A percentile compares a stretch with the other conserved stretches of the same genome.
These are phyloP conservation scores for Urocyon cinereoargenteus DNA, from an alignment of 2,797 vertebrate species.

Conservation along the genomic window DNA sequence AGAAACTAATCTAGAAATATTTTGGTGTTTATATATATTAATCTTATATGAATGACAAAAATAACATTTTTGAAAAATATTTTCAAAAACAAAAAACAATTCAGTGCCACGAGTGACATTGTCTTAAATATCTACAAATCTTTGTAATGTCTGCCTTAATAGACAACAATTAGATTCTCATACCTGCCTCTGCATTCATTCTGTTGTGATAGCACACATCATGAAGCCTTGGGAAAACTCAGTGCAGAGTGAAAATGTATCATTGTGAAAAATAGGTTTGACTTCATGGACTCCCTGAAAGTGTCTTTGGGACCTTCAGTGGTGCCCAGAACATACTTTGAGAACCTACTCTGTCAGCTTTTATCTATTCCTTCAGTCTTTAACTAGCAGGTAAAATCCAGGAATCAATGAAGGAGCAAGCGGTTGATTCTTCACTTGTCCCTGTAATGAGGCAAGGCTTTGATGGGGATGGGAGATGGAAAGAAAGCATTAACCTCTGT, in stretches of 20 bases:
- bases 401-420: not conserved
- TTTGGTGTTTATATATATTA: not conserved
- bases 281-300: not conserved
- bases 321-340: not conserved
- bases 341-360: constrained; percentile 27
- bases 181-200: constrained; percentile 19
- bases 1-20: not conserved
- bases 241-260: not conserved
- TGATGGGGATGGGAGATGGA: not conserved
- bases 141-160: not conserved
- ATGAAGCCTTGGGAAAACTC: constrained; percentile 3
- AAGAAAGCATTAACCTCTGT: not conserved
- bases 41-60: constrained; percentile 26
- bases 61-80: constrained; percentile 3
- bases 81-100: constrained; percentile 61
- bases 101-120: not conserved
- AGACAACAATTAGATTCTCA: constrained; percentile 26
- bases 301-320: not conserved
- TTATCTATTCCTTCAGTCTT: constrained; percentile 15
- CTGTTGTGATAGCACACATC: not conserved
- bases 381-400: constrained; percentile 15
- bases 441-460: constrained; percentile 20
- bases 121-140: constrained; percentile 2
- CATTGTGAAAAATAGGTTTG: constrained; percentile 20
- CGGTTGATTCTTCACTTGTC: constrained; percentile 47